A percentile compares a stretch with the other conserved stretches of the same genome.
Conservation (phyloP, 2,888 invertebrate genomes). For the Cataglyphis altisquamis region DNA sequence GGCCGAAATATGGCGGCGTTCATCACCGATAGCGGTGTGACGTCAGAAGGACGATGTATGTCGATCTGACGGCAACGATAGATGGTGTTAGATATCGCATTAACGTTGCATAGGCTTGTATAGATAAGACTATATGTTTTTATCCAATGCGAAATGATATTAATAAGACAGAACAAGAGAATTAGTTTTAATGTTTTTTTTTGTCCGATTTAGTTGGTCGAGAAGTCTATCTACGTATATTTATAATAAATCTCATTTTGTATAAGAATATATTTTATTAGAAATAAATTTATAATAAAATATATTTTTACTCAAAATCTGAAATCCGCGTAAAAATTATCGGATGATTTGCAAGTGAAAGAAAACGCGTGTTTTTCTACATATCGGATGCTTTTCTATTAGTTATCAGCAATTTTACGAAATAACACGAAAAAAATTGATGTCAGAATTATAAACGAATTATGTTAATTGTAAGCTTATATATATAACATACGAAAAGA, state of each 20-base stretch:
- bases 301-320: background rate
- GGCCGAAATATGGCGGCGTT: background rate
- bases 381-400: background rate
- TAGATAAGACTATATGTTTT: background rate
- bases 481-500: conserved; percentile 40
- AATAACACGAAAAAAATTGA: background rate
- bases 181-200: background rate
- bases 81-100: background rate
- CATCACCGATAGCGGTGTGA: background rate
- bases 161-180: background rate
- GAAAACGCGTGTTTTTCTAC: background rate
- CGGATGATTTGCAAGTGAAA: background rate
- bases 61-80: background rate
- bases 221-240: background rate
- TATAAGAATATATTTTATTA: no score
- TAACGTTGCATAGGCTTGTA: background rate
- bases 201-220: background rate
- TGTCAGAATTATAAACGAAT: background rate
- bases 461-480: background rate
- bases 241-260: no score
- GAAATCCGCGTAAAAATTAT: background rate
- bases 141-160: background rate
- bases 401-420: background rate
- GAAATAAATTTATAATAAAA: no score
- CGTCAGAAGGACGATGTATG: background rate